phyloP scores from a whole-genome alignment of 2,113 vertebrate species.

The Toxotes chatareus region DNA sequence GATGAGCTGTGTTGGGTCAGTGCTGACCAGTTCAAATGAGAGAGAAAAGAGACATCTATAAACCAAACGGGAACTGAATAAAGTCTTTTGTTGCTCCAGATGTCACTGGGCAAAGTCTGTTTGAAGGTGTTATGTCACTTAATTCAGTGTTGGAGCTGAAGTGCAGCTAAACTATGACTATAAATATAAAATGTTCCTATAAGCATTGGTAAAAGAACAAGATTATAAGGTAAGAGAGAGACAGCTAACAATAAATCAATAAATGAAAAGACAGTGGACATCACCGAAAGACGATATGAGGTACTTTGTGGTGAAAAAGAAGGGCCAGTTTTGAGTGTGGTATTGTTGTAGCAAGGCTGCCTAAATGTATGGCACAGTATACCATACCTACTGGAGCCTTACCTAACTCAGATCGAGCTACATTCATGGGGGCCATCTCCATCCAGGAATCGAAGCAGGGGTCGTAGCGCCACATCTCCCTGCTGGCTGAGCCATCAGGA shows the following conservation, averaged over 20 bases:
- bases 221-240: too few relatives aligned
- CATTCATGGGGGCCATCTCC: constrained; percentile 88
- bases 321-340: background rate
- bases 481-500: constrained; percentile 86
- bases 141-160: background rate
- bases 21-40: too few relatives aligned
- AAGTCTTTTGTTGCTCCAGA: too few relatives aligned
- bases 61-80: too few relatives aligned
- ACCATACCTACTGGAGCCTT: constrained; percentile 13
- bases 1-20: too few relatives aligned
- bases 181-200: background rate
- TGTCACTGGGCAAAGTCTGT: too few relatives aligned
- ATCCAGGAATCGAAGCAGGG: constrained; percentile 87
- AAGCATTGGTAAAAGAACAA: background rate
- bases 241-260: too few relatives aligned
- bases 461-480: constrained; percentile 89
- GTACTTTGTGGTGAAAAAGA: background rate
- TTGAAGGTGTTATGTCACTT: too few relatives aligned
- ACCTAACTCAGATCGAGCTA: constrained; percentile 86
- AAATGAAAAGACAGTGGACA: too few relatives aligned
- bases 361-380: background rate
- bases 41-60: too few relatives aligned
- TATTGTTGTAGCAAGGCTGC: background rate
- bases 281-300: too few relatives aligned
- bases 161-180: background rate